Conservation (phyloP, 2,888 invertebrate species). For the Drosophila mercatorum region DNA sequence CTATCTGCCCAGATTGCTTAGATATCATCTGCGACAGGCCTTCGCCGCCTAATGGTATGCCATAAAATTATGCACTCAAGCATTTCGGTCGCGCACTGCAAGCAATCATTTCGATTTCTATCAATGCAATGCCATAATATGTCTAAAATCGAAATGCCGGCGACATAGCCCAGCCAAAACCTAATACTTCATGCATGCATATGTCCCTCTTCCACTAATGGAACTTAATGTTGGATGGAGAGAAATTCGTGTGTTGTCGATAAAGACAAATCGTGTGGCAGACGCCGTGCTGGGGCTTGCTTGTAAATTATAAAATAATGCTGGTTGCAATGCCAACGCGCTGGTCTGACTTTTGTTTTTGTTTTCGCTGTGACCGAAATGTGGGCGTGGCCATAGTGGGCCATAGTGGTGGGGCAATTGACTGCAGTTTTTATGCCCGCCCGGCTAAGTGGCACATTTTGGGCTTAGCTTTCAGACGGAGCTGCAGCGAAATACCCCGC, state of each 20-base stretch:
- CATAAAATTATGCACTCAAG: conserved; percentile 23
- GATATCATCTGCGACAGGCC: conserved; percentile 24
- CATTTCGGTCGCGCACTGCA: conserved; percentile 17
- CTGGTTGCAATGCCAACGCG: conserved; percentile 72
- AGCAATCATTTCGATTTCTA: conserved; percentile 71
- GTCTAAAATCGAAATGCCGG: conserved; percentile 37
- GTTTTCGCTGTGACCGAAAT: not conserved
- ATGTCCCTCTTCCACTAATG: conserved; percentile 52
- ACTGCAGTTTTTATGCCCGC: conserved; percentile 72
- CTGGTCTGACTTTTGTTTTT: conserved; percentile 43
- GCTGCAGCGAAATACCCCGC: conserved; percentile 43
- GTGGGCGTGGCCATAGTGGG: conserved; percentile 10
- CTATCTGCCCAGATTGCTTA: not conserved
- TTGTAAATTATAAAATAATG: conserved; percentile 80
- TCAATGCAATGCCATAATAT: conserved; percentile 61
- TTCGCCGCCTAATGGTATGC: conserved; percentile 16
- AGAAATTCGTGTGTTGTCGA: conserved; percentile 52
- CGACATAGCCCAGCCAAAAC: not conserved
- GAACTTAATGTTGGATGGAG: conserved; percentile 46
- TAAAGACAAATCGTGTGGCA: conserved; percentile 72
- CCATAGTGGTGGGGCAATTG: conserved; percentile 8
- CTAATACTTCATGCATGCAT: not conserved
- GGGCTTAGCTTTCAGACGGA: conserved; percentile 74
- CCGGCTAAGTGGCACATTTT: conserved; percentile 75
- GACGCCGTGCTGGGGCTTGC: conserved; percentile 62